A percentile compares a stretch with the other conserved stretches of the same genome.
Conservation (phyloP, 2,888 invertebrate species). For the Noctua pronuba region DNA sequence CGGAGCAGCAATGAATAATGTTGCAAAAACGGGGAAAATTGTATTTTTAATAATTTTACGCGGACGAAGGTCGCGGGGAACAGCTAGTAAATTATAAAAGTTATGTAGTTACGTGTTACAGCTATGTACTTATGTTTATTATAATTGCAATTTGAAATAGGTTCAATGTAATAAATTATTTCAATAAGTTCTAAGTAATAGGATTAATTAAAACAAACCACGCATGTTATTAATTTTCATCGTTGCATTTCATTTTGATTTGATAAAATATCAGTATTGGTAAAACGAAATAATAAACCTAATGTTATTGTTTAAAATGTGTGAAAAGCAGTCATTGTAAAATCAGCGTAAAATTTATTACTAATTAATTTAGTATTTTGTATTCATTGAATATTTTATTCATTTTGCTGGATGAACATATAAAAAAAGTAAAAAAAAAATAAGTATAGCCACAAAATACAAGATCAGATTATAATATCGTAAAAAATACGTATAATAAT, state of each 20-base stretch:
- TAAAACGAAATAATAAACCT: background rate
- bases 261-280: background rate
- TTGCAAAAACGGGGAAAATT: no score
- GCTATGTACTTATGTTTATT: background rate
- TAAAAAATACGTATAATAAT: background rate
- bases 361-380: background rate
- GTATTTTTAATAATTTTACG: no score
- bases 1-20: no score
- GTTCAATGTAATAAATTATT: background rate
- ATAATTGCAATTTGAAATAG: background rate
- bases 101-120: no score
- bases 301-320: background rate
- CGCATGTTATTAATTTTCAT: background rate
- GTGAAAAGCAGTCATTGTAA: background rate
- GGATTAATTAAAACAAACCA: background rate
- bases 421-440: background rate
- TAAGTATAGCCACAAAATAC: background rate
- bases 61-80: no score
- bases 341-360: background rate
- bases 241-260: background rate
- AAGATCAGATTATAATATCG: background rate
- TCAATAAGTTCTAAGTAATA: background rate
- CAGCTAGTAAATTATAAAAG: background rate
- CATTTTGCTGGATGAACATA: background rate
- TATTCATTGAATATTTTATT: background rate